A percentile compares a stretch with the other conserved stretches of the same genome.
phyloP scores from a whole-genome alignment of 2,113 vertebrate genomes.

The Nothocercus nigrocapillus region DNA sequence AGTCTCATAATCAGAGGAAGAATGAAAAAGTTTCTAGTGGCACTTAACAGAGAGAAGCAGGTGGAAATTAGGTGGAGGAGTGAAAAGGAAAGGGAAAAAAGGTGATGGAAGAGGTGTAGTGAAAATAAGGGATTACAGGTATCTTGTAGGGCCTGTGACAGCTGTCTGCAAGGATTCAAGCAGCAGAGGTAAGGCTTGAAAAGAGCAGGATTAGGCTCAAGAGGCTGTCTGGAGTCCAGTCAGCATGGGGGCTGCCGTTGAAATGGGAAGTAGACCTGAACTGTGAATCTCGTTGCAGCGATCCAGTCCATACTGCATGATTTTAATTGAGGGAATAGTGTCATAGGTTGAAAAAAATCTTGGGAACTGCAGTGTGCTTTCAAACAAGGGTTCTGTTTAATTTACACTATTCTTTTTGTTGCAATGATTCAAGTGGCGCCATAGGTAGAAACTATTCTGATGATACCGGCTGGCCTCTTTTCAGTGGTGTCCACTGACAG shows the following conservation, averaged over 20 bases:
- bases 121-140: not conserved
- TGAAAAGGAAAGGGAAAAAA: not conserved
- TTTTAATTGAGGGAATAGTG: not conserved
- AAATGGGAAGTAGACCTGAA: not conserved
- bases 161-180: not conserved
- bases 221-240: not conserved
- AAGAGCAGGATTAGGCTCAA: not conserved
- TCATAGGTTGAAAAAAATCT: not conserved
- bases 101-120: not conserved
- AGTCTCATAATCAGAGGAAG: not conserved
- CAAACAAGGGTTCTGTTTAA: not conserved
- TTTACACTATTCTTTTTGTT: not conserved
- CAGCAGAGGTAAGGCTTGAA: not conserved
- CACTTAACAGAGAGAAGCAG: not conserved
- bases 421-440: not conserved
- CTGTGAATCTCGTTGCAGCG: no score
- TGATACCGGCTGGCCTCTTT: no score
- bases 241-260: not conserved
- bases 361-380: not conserved
- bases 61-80: not conserved
- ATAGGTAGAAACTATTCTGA: not conserved
- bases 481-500: no score
- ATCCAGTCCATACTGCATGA: not conserved
- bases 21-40: not conserved
- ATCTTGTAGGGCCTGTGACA: not conserved